Evolutionary conservation across 2,113 vertebrate species (phyloP).

Genomic region (Bubo scandiacus): DNA sequence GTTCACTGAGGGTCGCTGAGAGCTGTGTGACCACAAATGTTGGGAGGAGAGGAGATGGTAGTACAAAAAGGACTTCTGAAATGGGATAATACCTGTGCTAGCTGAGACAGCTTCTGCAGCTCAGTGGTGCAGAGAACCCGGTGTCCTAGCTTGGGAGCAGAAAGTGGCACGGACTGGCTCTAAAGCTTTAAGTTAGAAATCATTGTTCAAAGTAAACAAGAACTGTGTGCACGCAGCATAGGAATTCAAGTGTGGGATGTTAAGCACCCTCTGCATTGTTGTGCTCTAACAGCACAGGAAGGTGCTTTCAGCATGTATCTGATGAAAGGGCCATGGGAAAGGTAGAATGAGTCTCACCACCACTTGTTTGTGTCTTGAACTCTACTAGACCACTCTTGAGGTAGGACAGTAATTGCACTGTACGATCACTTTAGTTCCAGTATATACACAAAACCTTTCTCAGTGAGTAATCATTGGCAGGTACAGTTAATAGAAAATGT

Average conservation of each 20-base stretch:
- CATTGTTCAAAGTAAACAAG: neutral
- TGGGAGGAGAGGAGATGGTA: neutral
- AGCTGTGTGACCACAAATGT: neutral
- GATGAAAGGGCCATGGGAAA: neutral
- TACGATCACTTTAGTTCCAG: neutral
- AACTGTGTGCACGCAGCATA: neutral
- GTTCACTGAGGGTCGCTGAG: neutral
- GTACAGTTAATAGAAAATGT: neutral
- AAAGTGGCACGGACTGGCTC: neutral
- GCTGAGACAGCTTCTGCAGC: neutral
- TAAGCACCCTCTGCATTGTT: neutral
- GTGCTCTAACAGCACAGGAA: neutral
- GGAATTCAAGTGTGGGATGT: neutral
- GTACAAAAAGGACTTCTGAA: neutral
- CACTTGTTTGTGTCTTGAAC: neutral
- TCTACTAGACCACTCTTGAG: neutral
- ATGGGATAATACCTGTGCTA: neutral
- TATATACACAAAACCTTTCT: neutral
- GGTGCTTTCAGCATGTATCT: neutral
- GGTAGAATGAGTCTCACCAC: neutral
- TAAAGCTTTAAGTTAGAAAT: neutral
- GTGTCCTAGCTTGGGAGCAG: neutral
- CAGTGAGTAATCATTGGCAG: neutral
- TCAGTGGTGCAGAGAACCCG: neutral
- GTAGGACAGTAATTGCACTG: neutral